A percentile compares a stretch with the other conserved stretches of the same genome.
Evolutionary conservation across 1,140 invertebrate species (phyloP).

Genomic region (Branchinecta lindahli): DNA sequence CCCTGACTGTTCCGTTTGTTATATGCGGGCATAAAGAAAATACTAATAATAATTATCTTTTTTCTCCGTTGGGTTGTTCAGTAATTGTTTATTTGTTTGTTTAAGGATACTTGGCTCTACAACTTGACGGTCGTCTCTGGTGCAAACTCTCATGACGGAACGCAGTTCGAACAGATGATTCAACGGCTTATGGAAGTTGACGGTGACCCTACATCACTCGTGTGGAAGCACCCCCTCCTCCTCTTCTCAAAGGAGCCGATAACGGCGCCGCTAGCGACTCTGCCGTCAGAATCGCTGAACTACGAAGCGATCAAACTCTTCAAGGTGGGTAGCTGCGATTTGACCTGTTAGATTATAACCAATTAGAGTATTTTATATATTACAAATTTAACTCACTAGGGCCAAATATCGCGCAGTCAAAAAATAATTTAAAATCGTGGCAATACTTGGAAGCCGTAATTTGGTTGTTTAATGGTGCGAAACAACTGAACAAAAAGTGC

Average conservation of each 20-base stretch:
- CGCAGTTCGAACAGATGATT: conserved; percentile 84
- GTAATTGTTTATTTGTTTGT: conserved; percentile 17
- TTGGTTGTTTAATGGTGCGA: too few species aligned
- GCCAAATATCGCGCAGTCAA: neutral
- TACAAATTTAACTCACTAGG: conserved; percentile 10
- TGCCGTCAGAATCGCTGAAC: conserved; percentile 67
- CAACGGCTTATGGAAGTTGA: conserved; percentile 89
- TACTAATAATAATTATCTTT: too few species aligned
- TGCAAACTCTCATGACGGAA: conserved; percentile 71
- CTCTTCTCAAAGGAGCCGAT: conserved; percentile 81
- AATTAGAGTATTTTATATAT: conserved; percentile 7
- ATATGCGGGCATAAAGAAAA: too few species aligned
- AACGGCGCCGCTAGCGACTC: conserved; percentile 61
- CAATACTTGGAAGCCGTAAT: too few species aligned
- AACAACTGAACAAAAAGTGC: too few species aligned
- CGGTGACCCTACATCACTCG: conserved; percentile 76
- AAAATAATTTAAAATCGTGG: neutral
- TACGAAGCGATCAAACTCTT: conserved; percentile 84
- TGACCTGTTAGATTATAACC: neutral
- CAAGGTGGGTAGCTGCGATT: conserved; percentile 54
- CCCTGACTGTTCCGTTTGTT: too few species aligned
- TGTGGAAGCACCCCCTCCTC: conserved; percentile 82
- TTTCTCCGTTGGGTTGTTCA: too few species aligned
- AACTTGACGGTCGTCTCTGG: conserved; percentile 84
- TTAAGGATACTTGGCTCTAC: conserved; percentile 77